Evolutionary conservation across 2,113 vertebrate species (phyloP), one percentile per base, ranked within the genome.

Genomic region (Bambusicola thoracicus): DNA sequence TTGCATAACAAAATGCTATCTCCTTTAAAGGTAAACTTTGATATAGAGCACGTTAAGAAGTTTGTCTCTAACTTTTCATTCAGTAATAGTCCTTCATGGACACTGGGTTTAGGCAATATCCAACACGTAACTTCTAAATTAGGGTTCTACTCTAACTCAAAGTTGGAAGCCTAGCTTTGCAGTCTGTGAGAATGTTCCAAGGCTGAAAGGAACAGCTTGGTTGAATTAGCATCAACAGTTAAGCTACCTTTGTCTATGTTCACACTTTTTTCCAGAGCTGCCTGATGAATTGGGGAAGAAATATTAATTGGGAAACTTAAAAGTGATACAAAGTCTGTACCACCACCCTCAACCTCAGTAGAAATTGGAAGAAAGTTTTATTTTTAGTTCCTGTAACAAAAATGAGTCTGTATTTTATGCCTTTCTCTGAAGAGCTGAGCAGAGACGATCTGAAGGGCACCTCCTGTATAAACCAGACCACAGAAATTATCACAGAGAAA

Each of bases 31-130:
- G 12, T 85, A 78, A 83, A 10, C 46, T 89, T 65, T 59, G 68
- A 72, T 81, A 85, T 91, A 83, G 72, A 87, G 53, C 10, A 43
- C 48, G 27, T 72, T 94, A 77, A 87, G 77, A 90, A 88, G 34
- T 90, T 94, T 86, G 6, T 36, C 10, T 19, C n/a, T 61, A 34
- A 55, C 51, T 94, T 59, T 76, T 74, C 8, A 14, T 87, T 85
- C 59, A 80, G 8, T 55, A 89, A 10, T 21, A 43, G 20, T 11
- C 10, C 16, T 25, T 83, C 48, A 66, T 8, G 65, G 30, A 49
- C 11, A 79, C 6, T 3, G 77, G 29, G 4, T 67, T 76, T 43
- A 68, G 8, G 5, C 63, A 59, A 15, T 13, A 66, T 25, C 32
- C 38, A 14, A 62, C 13, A 58, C 11, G 2, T 25, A 9, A 4